Base-by-base conservation (phyloP, 2,113 vertebrate species). In the Dunckerocampus dactyliophorus region DNA sequence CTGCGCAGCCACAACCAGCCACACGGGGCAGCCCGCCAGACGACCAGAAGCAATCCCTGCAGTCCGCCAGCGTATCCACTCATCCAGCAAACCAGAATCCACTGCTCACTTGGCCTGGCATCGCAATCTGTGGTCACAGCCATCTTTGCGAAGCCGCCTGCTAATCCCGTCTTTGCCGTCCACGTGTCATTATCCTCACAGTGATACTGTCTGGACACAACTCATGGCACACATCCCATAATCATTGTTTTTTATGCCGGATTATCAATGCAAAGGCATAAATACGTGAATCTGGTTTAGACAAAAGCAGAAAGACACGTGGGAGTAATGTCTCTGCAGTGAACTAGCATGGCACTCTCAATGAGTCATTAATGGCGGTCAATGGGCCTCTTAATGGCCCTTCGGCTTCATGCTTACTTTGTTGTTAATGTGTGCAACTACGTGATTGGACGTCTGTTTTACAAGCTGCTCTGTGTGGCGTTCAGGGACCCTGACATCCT, bases 51-150 rank as follows among this genome's bases (percentile, higher is more conserved):
- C 53, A 55, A 74, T 65, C 72, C 57, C 21, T 9, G 45, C 22
- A 1, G 22, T n/a, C 58, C 19, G 34, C 57, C 20, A 19, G 58
- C 60, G 55, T 59, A 57, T 42, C 67, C 59, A 47, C 50, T 45
- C 58, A 39, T 28, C 50, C 45, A 54, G 22, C 61, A 14, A 62
- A 59, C 49, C 59, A 68, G 60, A 61, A 59, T 71, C 61, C 53
- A 54, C 63, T 72, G 57, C 56, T 45, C 71, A 70, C 61, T 63
- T 28, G 45, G 43, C 74, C 67, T 20, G 34, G 71, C 74, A 63
- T 67, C 16, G 46, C 83, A 82, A 86, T 87, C 89, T 86, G 85
- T 85, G 82, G 79, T 85, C 83, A 88, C 80, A 86, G 84, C 78
- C 77, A 83, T 84, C 65, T 89, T 43, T 4, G 13, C 3, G 3